Conservation (phyloP, 2,888 invertebrate genomes). For the Drosophila leonis region DNA sequence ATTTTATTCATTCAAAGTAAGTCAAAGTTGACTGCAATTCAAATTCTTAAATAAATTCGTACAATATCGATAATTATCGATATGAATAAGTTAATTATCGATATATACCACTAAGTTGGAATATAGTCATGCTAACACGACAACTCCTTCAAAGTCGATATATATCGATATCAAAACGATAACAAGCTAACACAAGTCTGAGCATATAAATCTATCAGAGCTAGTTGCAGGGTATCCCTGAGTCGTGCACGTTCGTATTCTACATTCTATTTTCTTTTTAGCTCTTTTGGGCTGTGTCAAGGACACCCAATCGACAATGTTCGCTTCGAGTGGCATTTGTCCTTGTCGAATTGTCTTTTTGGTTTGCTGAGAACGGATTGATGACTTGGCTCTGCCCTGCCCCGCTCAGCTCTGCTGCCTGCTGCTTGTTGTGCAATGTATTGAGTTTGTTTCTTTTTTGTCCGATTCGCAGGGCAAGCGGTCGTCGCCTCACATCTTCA, state of each 20-base stretch:
- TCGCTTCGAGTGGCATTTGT: conserved; percentile 26
- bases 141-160: neutral
- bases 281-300: neutral
- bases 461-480: conserved; percentile 76
- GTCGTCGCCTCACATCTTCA: conserved; percentile 85
- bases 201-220: neutral
- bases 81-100: too few species aligned
- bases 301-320: neutral
- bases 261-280: neutral
- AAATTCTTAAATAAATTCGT: neutral
- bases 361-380: neutral
- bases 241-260: neutral
- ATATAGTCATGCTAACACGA: neutral
- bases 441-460: neutral
- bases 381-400: neutral
- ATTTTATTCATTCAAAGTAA: neutral
- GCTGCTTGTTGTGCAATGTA: neutral
- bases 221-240: neutral
- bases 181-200: neutral
- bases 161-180: neutral
- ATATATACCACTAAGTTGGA: neutral
- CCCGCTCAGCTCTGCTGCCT: neutral
- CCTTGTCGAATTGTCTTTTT: conserved; percentile 14
- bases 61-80: neutral
- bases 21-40: neutral